Base-by-base conservation (phyloP, 2,113 vertebrate genomes). In the Hepsetus odoe region DNA sequence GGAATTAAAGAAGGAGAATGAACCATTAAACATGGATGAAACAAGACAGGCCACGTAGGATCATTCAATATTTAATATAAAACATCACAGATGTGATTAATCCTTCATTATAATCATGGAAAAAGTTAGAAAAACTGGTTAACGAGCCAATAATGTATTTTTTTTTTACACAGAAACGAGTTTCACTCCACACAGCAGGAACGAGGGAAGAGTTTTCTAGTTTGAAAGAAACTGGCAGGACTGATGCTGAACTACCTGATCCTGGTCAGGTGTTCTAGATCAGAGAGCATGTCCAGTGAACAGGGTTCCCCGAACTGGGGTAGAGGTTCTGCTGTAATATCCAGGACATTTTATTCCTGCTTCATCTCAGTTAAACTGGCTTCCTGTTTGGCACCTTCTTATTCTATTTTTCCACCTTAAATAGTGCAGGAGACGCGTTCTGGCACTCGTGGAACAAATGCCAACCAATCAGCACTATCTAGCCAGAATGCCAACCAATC, bases 31-130 rank as follows among this genome's bases (percentile, higher is more conserved):
- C 1, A 20, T 49, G 20, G 26, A 32, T 8, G 20, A 20, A 4
- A 32, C 14, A 33, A 16, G 55, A 72, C 30, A 13, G 32, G 18
- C 18, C 59, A 18, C 61, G 6, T 58, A 64, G 24, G 65, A 77
- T 66, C 58, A 72, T 72, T 24, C 53, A 76, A 35, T 32, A 58
- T 62, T 42, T 74, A 74, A 58, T 61, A 69, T 14, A 81, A 65
- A 59, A 65, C 3, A 32, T 7, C 33, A 80, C 35, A 76, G 32
- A 72, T 8, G 44, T 40, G 18, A 72, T 35, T 16, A 61, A 51
- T 51, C 20, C 10, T 28, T 20, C 4, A 32, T 22, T 26, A 56
- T 20, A 49, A 20, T 49, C 46, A 49, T 49, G 46, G 46, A 49
- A 49, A 49, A 61, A n/a, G 30, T 49, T 35, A n/a, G 30, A 80